Base-by-base conservation (phyloP, 2,113 vertebrate species). In the Cyanoderma ruficeps region DNA sequence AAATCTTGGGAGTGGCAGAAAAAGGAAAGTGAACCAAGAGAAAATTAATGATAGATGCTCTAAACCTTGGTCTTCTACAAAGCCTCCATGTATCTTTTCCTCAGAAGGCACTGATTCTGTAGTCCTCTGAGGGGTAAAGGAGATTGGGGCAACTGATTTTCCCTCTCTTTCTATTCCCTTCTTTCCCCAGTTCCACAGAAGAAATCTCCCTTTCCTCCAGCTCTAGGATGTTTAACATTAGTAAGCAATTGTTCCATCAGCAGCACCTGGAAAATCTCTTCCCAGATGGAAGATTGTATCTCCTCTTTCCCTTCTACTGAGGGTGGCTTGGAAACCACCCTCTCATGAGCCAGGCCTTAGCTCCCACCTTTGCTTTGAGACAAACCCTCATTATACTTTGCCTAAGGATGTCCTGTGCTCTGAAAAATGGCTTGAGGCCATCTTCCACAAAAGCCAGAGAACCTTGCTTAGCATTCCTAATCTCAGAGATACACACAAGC, bases 261-360 rank as follows among this genome's bases (percentile, higher is more conserved):
- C 25, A 91, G 42, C 55, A 83, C 10, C n/a, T 20, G 41, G 50
- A 85, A 47, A 17, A 87, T 60, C 19, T 82, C 63, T 82, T 85
- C 27, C 21, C 30, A 82, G 42, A 4, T 0, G 0, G 74, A 15
- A 72, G 20, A 70, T 55, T 4, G 7, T 3, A 23, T 69, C 14
- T 87, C 25, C 13, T 55, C 49, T 68, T 75, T 63, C 21, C 6
- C 18, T 79, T 74, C 53, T 35, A 16, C 24, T 42, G 22, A 64
- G 8, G 3, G 16, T 42, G 13, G 5, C 27, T 91, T 82, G 71
- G 33, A 94, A 90, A 63, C 3, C 13, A n/a, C 13, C 27, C 27
- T 60, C 44, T 87, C 44, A 65, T 7, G 22, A 56, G 15, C 49
- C 13, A 41, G 67, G 14, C 5, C 44, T 82, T 33, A 84, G 65